Evolutionary conservation across 2,797 vertebrate species (phyloP).

Genomic region (Myoxocephalus aenaeus): DNA sequence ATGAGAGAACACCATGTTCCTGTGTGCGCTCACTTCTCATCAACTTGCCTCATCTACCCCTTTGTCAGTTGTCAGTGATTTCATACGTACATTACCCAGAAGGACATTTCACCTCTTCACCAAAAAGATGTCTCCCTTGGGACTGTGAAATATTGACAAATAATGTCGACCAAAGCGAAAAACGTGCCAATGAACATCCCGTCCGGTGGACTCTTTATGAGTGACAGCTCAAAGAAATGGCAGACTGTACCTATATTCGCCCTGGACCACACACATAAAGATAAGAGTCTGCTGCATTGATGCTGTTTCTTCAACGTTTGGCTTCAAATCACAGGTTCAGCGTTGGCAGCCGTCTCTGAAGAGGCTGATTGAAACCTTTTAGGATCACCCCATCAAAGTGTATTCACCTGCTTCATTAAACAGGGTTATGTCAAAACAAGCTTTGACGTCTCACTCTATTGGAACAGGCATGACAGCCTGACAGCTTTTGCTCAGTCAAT

Average conservation of each 20-base stretch:
- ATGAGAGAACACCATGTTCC: neutral
- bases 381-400: constrained; percentile 48
- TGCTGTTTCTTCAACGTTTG: constrained; percentile 23
- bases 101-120: constrained; percentile 30
- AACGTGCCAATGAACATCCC: constrained; percentile 46
- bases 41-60: neutral
- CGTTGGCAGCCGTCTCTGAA: constrained; percentile 23
- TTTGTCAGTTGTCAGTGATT: neutral
- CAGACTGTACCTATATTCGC: constrained; percentile 22
- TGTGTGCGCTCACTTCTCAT: too few species aligned
- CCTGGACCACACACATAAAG: constrained; percentile 14
- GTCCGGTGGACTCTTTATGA: constrained; percentile 36
- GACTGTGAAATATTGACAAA: neutral
- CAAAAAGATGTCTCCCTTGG: constrained; percentile 17
- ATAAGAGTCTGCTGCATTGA: constrained; percentile 8
- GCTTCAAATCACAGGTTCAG: constrained; percentile 36
- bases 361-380: constrained; percentile 49
- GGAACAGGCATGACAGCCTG: constrained; percentile 41
- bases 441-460: constrained; percentile 58
- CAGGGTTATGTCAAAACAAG: constrained; percentile 56
- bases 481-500: constrained; percentile 42
- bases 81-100: constrained; percentile 27
- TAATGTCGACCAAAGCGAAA: constrained; percentile 24
- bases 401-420: constrained; percentile 61
- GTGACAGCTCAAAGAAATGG: constrained; percentile 43